Percentiles rank a stretch among this genome's conserved stretches.
phyloP scores from a whole-genome alignment of 1,140 invertebrate genomes.

The Danaus melanippus region DNA sequence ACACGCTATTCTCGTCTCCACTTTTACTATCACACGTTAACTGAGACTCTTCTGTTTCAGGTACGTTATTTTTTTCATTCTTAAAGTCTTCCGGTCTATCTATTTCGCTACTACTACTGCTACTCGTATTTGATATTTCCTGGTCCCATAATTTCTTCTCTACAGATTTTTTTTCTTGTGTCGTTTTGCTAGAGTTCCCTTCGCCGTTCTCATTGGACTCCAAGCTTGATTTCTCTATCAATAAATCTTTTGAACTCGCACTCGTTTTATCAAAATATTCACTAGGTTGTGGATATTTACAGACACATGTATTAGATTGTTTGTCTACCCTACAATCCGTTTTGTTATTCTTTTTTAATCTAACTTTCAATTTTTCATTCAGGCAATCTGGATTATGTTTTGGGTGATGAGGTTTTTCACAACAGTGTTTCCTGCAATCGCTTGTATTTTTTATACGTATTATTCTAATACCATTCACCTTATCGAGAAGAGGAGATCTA shows the following conservation, averaged over 20 bases:
- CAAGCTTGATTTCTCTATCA: conserved; percentile 73
- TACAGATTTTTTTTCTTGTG: conserved; percentile 42
- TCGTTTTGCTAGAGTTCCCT: conserved; percentile 38
- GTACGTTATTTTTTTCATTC: conserved; percentile 33
- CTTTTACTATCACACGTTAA: conserved; percentile 58
- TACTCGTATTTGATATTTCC: conserved; percentile 74
- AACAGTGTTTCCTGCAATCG: conserved; percentile 59
- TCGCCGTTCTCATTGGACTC: conserved; percentile 63
- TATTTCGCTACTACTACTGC: conserved; percentile 71
- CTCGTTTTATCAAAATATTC: conserved; percentile 74
- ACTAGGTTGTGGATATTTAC: conserved; percentile 45
- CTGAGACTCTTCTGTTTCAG: conserved; percentile 58
- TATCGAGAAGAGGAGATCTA: conserved; percentile 72
- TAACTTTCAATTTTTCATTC: conserved; percentile 61
- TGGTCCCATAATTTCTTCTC: conserved; percentile 66
- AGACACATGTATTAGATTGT: conserved; percentile 38
- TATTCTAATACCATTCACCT: conserved; percentile 50
- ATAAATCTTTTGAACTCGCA: conserved; percentile 77
- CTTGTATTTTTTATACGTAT: conserved; percentile 55
- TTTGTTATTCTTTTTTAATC: conserved; percentile 64
- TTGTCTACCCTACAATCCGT: conserved; percentile 39
- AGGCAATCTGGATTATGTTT: conserved; percentile 47
- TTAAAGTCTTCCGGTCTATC: conserved; percentile 43
- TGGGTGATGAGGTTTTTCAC: conserved; percentile 43
- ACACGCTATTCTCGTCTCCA: conserved; percentile 63